Evolutionary conservation across 2,888 invertebrate species (phyloP).

Genomic region (Drepana falcataria): DNA sequence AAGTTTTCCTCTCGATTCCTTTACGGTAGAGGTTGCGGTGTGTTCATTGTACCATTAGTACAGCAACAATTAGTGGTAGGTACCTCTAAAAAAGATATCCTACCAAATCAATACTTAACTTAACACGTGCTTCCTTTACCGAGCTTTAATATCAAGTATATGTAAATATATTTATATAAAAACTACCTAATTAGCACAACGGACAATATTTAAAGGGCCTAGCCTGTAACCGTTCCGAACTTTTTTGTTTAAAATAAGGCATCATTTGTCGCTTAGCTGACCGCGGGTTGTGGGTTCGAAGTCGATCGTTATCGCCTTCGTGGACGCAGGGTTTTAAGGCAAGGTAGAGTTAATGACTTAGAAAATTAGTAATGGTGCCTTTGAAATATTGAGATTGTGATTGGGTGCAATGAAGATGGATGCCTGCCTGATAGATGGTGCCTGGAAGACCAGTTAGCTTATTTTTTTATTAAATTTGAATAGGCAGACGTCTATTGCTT

Average conservation of each 20-base stretch:
- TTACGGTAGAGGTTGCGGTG: no score
- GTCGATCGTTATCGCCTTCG: slow-evolving; percentile 15
- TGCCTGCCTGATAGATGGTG: no score
- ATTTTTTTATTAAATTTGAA: no score
- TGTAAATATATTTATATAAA: neutral
- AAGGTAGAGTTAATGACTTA: slow-evolving; percentile 27
- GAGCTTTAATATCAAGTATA: no score
- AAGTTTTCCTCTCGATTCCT: no score
- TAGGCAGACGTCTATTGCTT: no score
- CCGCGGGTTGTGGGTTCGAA: slow-evolving; percentile 10
- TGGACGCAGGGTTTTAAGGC: slow-evolving; percentile 4
- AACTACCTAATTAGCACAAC: neutral
- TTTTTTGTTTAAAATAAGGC: slow-evolving; percentile 1
- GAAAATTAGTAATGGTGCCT: slow-evolving; percentile 21
- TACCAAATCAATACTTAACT: no score
- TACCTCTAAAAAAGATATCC: no score
- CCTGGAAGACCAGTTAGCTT: no score
- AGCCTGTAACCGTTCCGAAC: neutral
- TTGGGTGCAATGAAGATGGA: slow-evolving; percentile 5
- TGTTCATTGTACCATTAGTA: no score
- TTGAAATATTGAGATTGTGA: slow-evolving; percentile 4
- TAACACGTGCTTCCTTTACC: no score
- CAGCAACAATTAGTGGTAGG: no score
- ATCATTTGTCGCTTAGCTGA: slow-evolving; percentile 6
- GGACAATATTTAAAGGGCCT: neutral